Evolutionary conservation across 2,113 vertebrate genomes (phyloP).

Genomic region (Gymnarchus niloticus): DNA sequence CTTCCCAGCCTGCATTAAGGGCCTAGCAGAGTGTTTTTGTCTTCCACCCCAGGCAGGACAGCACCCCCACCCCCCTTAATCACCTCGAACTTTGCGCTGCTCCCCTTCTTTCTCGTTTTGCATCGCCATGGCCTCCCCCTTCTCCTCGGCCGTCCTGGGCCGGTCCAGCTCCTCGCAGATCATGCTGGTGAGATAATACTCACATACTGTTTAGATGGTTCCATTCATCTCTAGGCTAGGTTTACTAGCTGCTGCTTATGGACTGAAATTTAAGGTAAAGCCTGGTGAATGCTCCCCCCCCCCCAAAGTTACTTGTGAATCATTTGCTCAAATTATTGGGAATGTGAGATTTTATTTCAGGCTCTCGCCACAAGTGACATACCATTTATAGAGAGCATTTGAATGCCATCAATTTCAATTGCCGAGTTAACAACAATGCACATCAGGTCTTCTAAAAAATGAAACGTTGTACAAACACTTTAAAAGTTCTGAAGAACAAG

Average conservation of each 20-base stretch:
- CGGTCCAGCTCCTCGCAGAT: slow-evolving; percentile 80
- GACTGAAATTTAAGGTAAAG: too few species aligned
- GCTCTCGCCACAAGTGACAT: too few species aligned
- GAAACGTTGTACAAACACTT: background rate
- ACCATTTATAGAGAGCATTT: background rate
- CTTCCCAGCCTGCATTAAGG: too few species aligned
- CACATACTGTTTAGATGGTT: too few species aligned
- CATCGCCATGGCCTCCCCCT: slow-evolving; percentile 53
- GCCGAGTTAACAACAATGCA: background rate
- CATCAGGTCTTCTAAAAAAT: background rate
- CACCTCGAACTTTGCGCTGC: slow-evolving; percentile 70
- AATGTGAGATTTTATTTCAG: background rate
- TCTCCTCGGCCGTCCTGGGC: slow-evolving; percentile 42
- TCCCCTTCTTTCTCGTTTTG: slow-evolving; percentile 50
- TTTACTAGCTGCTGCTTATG: too few species aligned
- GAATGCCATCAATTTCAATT: background rate
- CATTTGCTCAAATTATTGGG: background rate
- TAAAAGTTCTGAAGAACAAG: background rate
- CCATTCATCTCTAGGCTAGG: too few species aligned
- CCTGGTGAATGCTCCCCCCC: too few species aligned
- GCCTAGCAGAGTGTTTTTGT: background rate
- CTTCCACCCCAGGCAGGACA: background rate
- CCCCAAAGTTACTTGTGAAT: too few species aligned
- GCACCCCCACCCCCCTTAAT: background rate
- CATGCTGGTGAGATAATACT: slow-evolving; percentile 47